These are phyloP conservation scores for Gallinago stenura DNA, from an alignment of 2,797 vertebrate genomes.

Conservation along the genomic window DNA sequence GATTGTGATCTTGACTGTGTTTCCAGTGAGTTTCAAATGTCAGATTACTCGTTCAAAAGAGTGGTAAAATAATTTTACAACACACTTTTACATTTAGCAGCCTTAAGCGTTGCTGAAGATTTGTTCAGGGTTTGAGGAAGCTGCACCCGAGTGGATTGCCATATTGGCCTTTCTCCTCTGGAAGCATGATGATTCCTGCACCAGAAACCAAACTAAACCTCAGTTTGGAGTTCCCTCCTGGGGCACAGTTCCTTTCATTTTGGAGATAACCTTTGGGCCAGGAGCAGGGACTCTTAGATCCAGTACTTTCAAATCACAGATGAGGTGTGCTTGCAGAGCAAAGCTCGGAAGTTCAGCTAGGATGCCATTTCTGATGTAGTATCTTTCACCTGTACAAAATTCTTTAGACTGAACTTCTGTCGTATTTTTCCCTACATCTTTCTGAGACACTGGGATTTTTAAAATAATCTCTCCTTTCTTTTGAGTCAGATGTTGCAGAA, in stretches of 20 bases:
- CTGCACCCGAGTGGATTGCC: not conserved
- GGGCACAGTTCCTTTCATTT: not conserved
- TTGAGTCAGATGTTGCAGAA: not conserved
- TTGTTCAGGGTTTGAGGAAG: not conserved
- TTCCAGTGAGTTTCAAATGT: conserved; percentile 20
- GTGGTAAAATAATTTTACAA: not conserved
- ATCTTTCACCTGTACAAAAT: not conserved
- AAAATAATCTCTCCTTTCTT: not conserved
- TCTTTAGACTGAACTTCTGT: not conserved
- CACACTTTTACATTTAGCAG: not conserved
- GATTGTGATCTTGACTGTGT: conserved; percentile 1
- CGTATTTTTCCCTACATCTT: not conserved
- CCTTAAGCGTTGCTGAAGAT: not conserved
- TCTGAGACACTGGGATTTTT: not conserved
- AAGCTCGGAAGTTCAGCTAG: not conserved
- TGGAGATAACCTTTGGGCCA: not conserved
- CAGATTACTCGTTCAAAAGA: not conserved
- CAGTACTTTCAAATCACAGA: not conserved
- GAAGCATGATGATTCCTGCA: not conserved
- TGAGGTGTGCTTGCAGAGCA: not conserved
- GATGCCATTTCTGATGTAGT: not conserved
- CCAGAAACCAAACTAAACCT: not conserved
- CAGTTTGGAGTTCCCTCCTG: not conserved
- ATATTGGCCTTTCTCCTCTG: not conserved
- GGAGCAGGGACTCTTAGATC: not conserved